A percentile compares a stretch with the other conserved stretches of the same genome.
Evolutionary conservation across 2,888 invertebrate genomes (phyloP).

Genomic region (Torymus auratus): DNA sequence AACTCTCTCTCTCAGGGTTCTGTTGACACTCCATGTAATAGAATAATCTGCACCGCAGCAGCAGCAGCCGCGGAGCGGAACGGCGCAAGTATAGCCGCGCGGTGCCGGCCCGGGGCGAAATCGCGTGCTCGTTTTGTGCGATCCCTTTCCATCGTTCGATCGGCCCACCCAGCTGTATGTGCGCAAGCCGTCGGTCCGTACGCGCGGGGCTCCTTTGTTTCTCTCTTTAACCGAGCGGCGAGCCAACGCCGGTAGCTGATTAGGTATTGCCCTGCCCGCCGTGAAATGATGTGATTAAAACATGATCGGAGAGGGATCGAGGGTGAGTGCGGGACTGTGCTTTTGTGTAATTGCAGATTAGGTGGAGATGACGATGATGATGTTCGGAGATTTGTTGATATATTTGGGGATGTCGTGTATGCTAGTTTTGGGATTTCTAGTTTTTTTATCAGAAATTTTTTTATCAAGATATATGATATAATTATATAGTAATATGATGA

Average conservation of each 20-base stretch:
- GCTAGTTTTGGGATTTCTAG: too few relatives aligned
- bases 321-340: too few relatives aligned
- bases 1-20: constrained; percentile 9
- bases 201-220: constrained; percentile 20
- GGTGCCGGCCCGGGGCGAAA: constrained; percentile 21
- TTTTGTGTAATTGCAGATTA: too few relatives aligned
- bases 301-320: too few relatives aligned
- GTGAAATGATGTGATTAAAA: too few relatives aligned
- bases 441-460: too few relatives aligned
- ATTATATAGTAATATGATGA: too few relatives aligned
- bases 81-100: neutral
- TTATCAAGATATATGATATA: too few relatives aligned
- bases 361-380: too few relatives aligned
- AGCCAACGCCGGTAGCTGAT: neutral
- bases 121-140: neutral
- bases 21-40: constrained; percentile 73
- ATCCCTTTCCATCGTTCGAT: neutral
- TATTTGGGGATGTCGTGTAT: too few relatives aligned
- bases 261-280: neutral
- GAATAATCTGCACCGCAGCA: constrained; percentile 70
- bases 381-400: too few relatives aligned
- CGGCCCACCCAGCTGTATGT: neutral
- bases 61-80: too few relatives aligned
- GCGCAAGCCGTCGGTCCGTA: neutral
- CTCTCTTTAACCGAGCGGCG: constrained; percentile 11